phyloP scores from a whole-genome alignment of 2,797 vertebrate genomes.

The Sebastes matsubarae region DNA sequence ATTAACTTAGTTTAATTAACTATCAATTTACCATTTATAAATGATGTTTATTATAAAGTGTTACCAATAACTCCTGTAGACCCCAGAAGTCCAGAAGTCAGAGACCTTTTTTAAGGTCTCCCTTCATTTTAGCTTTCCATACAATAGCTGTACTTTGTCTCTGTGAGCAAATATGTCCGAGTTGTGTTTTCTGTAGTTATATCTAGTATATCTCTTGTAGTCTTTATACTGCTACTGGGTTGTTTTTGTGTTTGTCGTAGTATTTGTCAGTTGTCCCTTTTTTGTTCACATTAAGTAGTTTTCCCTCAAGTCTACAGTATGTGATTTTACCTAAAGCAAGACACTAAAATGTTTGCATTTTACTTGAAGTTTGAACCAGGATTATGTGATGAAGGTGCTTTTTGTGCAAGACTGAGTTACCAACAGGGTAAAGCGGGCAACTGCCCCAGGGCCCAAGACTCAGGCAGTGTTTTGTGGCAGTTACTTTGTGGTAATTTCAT shows the following conservation, averaged over 20 bases:
- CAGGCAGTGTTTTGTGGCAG: background rate
- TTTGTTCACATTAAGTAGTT: background rate
- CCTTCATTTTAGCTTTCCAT: background rate
- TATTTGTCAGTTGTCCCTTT: background rate
- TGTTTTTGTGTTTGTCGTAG: background rate
- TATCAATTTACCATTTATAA: too few relatives aligned
- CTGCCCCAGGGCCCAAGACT: background rate
- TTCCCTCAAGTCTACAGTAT: background rate
- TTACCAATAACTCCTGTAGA: conserved; percentile 25
- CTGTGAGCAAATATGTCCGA: background rate
- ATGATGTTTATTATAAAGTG: background rate
- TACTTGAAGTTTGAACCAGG: background rate
- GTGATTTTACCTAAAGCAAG: background rate
- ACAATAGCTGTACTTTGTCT: conserved; percentile 2
- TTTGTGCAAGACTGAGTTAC: background rate
- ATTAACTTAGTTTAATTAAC: too few relatives aligned
- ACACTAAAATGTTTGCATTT: background rate
- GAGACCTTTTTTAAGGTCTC: background rate
- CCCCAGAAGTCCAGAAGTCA: conserved; percentile 8
- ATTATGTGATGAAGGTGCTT: background rate
- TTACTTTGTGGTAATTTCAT: background rate
- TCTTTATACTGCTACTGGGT: background rate
- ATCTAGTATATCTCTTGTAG: background rate
- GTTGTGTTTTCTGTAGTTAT: background rate
- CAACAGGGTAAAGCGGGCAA: background rate